Evolutionary conservation across 2,113 vertebrate genomes (phyloP), one percentile per base, ranked within the genome.

Genomic region (Apaloderma vittatum): DNA sequence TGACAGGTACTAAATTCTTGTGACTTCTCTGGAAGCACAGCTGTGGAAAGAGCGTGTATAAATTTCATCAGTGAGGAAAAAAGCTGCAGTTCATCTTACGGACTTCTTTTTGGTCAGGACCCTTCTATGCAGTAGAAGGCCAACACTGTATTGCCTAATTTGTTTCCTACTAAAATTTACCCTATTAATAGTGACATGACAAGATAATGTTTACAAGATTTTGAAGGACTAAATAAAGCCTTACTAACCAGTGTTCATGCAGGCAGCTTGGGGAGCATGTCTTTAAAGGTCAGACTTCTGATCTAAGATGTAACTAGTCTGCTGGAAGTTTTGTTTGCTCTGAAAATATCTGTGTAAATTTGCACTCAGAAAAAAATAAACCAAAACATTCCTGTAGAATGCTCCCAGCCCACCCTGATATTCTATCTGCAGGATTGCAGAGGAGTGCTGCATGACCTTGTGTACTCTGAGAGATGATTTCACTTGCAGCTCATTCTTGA

Each of bases 281-380:
- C 58, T 94, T 46, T 73, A 91, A 95, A 94, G 89, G 84, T 95
- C 90, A 93, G 26, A 6, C 54, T 94, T 90, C 34, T 87, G 84
- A 72, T 94, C 72, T 94, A 58, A 63, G 77, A 79, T 79, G 58
- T 78, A 91, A 49, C 40, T 70, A 67, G 54, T 78, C 26, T 92
- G 46, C 73, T 84, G 76, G 19, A 80, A 83, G 49, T 83, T 87
- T 86, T 75, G 24, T 86, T 92, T 93, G 51, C 37, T 94, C 91
- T 89, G 89, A 88, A 95, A 94, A 65, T 94, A 81, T 94, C 91
- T 74, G 61, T 94, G 91, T 90, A 94, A 92, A 74, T 70, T 81
- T 77, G 36, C n/a, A 61, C 19, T 81, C 43, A n/a, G 63, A 46
- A n/a, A 82, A 95, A 83, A 46, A 51, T 92, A 83, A 32, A 59